phyloP scores from a whole-genome alignment of 2,113 vertebrate genomes.

The Dromiciops gliroides region DNA sequence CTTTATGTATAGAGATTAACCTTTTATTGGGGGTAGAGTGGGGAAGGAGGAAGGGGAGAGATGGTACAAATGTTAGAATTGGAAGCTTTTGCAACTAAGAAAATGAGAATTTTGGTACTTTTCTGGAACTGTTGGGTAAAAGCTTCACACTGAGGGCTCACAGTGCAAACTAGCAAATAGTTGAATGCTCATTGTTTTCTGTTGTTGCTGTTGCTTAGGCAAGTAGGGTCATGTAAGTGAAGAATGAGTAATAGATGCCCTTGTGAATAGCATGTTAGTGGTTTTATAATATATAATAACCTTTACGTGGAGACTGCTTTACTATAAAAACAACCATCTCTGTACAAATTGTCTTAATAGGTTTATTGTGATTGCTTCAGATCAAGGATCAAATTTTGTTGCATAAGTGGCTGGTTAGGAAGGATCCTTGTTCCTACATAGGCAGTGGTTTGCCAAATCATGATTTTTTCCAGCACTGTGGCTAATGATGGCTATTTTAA shows the following conservation, averaged over 20 bases:
- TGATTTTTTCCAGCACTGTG: not conserved
- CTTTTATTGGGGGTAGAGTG: not conserved
- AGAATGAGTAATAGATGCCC: conserved; percentile 52
- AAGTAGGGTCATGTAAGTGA: conserved; percentile 41
- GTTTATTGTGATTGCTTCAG: conserved; percentile 73
- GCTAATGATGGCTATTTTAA: conserved; percentile 10
- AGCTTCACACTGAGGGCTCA: conserved; percentile 22
- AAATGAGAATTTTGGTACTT: not conserved
- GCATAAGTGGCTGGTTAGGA: conserved; percentile 31
- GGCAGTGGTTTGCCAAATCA: not conserved
- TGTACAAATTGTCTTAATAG: conserved; percentile 50
- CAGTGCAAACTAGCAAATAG: not conserved
- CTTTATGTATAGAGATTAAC: not conserved
- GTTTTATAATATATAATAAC: conserved; percentile 78
- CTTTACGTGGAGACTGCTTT: conserved; percentile 65
- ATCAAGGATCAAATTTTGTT: conserved; percentile 75
- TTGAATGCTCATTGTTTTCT: conserved; percentile 33
- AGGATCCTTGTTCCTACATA: not conserved
- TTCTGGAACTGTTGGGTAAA: conserved; percentile 13
- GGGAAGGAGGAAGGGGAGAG: not conserved
- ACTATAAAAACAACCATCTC: conserved; percentile 61
- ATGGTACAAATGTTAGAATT: not conserved
- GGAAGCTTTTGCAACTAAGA: conserved; percentile 26
- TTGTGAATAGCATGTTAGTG: conserved; percentile 56
- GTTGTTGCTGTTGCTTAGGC: conserved; percentile 47